These are phyloP conservation scores for Deilephila porcellus DNA, from an alignment of 2,888 invertebrate species.

Conservation along the genomic window DNA sequence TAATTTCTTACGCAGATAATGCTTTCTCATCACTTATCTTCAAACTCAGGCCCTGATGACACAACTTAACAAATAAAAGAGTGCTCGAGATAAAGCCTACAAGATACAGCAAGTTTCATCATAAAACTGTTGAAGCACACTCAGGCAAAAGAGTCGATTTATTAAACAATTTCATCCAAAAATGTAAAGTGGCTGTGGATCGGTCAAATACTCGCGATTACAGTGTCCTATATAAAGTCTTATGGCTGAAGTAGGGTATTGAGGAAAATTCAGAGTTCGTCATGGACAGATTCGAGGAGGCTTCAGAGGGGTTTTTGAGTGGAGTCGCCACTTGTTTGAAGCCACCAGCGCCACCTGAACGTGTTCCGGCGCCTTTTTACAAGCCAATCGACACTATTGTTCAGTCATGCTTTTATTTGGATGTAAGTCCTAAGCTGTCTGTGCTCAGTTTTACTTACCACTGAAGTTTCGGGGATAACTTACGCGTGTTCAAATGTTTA, in stretches of 20 bases:
- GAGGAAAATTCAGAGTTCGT: constrained; percentile 59
- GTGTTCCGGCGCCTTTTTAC: constrained; percentile 62
- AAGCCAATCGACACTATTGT: constrained; percentile 62
- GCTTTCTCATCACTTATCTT: not conserved
- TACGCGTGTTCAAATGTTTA: too few relatives aligned
- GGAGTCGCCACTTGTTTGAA: constrained; percentile 49
- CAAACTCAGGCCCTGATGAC: not conserved
- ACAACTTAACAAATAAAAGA: not conserved
- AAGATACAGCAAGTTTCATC: constrained; percentile 1
- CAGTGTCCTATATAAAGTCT: constrained; percentile 41
- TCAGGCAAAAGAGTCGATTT: constrained; percentile 5
- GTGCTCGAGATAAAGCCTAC: not conserved
- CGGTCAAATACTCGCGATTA: constrained; percentile 23
- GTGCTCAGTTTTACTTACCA: not conserved
- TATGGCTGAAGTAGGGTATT: constrained; percentile 47
- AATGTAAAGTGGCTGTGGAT: constrained; percentile 13
- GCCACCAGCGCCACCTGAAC: constrained; percentile 61
- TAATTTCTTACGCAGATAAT: not conserved
- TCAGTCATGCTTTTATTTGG: constrained; percentile 41
- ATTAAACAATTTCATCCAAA: constrained; percentile 18
- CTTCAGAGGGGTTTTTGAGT: constrained; percentile 54
- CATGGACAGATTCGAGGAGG: constrained; percentile 59
- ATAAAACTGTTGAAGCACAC: constrained; percentile 11
- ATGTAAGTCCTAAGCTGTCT: not conserved
- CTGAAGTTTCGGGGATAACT: not conserved